Conservation (phyloP, 2,113 vertebrate genomes). For the Heptranchias perlo region DNA sequence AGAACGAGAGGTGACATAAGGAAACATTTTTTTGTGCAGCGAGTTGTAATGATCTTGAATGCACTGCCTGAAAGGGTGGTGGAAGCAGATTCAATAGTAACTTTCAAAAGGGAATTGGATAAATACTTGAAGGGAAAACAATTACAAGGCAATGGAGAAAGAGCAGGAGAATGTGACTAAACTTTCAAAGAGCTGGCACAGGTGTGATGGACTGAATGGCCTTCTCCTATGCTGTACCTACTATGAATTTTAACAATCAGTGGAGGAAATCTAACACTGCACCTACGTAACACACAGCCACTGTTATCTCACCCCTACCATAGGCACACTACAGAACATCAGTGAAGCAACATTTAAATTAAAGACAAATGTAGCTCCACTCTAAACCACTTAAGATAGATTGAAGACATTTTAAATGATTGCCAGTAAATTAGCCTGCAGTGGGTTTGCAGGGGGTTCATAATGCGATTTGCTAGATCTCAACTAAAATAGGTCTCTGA, state of each 20-base stretch:
- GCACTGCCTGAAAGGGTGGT: too few relatives aligned
- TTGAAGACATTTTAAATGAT: neutral
- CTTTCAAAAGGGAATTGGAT: too few relatives aligned
- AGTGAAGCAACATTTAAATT: conserved; percentile 1
- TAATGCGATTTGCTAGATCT: neutral
- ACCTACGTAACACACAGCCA: neutral
- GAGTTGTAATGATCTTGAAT: too few relatives aligned
- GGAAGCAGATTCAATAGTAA: too few relatives aligned
- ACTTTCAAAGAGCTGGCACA: too few relatives aligned
- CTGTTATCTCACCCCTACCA: neutral
- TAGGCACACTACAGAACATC: neutral
- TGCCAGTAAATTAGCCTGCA: conserved; percentile 18
- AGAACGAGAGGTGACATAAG: too few relatives aligned
- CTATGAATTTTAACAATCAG: neutral
- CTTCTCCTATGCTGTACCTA: too few relatives aligned
- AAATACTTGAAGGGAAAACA: too few relatives aligned
- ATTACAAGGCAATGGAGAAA: too few relatives aligned
- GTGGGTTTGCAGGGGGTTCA: neutral
- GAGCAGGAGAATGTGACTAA: too few relatives aligned
- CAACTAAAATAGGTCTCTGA: neutral
- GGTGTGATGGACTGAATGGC: too few relatives aligned
- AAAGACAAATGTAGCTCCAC: neutral
- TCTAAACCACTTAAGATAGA: conserved; percentile 9
- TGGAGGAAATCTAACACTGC: neutral
- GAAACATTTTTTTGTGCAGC: too few relatives aligned